Conservation (phyloP, 2,888 invertebrate genomes). For the Pardosa pseudoannulata region DNA sequence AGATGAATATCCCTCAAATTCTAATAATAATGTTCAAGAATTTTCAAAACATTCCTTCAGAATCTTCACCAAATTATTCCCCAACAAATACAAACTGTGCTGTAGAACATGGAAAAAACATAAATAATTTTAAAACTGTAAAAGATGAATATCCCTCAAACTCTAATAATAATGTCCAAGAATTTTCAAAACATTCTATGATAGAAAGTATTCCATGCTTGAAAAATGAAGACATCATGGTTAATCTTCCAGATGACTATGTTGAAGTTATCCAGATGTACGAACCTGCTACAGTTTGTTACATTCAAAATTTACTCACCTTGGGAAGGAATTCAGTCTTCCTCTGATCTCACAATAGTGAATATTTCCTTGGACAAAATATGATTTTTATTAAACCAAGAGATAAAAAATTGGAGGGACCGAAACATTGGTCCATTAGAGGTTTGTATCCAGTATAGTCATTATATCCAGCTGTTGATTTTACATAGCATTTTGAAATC, state of each 20-base stretch:
- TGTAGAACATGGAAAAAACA: neutral
- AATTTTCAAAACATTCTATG: neutral
- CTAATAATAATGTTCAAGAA: neutral
- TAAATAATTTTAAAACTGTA: neutral
- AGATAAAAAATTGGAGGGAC: conserved; percentile 42
- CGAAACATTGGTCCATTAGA: conserved; percentile 12
- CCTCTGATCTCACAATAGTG: conserved; percentile 27
- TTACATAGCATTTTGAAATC: conserved; percentile 58
- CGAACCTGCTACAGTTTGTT: conserved; percentile 26
- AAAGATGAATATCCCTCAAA: neutral
- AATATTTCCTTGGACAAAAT: conserved; percentile 36
- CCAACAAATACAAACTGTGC: too few species aligned
- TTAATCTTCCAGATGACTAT: conserved; percentile 6
- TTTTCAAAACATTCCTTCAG: neutral
- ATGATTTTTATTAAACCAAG: conserved; percentile 53
- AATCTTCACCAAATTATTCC: too few species aligned
- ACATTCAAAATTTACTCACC: conserved; percentile 24
- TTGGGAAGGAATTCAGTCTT: conserved; percentile 10
- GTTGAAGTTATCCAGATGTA: conserved; percentile 14
- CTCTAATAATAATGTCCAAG: neutral
- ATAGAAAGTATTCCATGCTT: neutral
- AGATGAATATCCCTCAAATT: neutral
- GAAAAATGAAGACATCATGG: neutral
- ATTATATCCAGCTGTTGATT: conserved; percentile 21
- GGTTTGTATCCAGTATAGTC: conserved; percentile 19